Evolutionary conservation across 1,140 invertebrate genomes (phyloP).

Genomic region (Drosophila saltans): DNA sequence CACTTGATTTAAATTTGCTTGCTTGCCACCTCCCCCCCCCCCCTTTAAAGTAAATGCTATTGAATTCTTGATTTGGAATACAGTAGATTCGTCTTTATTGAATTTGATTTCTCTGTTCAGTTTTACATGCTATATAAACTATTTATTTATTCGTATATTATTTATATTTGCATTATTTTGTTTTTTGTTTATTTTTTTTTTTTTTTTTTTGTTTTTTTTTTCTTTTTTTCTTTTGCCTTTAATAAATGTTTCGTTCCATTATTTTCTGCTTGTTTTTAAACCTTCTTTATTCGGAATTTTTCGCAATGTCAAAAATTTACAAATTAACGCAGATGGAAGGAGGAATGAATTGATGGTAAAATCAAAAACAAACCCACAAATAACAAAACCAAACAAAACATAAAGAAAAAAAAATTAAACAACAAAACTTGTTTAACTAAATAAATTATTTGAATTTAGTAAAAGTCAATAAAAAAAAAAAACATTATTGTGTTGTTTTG

Average conservation of each 20-base stretch:
- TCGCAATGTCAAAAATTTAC: constrained; percentile 19
- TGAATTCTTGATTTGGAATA: constrained; percentile 58
- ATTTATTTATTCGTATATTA: constrained; percentile 66
- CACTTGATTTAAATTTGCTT: too few relatives aligned
- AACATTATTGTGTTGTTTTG: constrained; percentile 34
- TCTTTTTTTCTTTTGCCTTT: constrained; percentile 3
- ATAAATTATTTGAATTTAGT: constrained; percentile 28
- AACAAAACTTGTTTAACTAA: constrained; percentile 8
- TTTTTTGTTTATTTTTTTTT: background rate
- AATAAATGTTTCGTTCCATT: constrained; percentile 3
- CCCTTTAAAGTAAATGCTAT: background rate
- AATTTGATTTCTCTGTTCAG: constrained; percentile 81
- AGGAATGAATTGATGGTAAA: background rate
- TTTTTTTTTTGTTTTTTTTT: constrained; percentile 1
- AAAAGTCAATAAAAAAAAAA: constrained; percentile 32
- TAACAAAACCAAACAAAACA: constrained; percentile 7
- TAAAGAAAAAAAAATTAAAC: background rate
- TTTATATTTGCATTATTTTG: constrained; percentile 62
- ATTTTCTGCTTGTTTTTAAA: constrained; percentile 12
- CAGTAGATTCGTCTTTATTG: constrained; percentile 81
- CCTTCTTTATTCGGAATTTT: background rate
- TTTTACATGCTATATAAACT: constrained; percentile 81
- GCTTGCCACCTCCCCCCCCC: too few relatives aligned
- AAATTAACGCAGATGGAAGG: constrained; percentile 18
- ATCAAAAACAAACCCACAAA: background rate